phyloP scores from a whole-genome alignment of 1,140 invertebrate species.

The Coptotermes formosanus region DNA sequence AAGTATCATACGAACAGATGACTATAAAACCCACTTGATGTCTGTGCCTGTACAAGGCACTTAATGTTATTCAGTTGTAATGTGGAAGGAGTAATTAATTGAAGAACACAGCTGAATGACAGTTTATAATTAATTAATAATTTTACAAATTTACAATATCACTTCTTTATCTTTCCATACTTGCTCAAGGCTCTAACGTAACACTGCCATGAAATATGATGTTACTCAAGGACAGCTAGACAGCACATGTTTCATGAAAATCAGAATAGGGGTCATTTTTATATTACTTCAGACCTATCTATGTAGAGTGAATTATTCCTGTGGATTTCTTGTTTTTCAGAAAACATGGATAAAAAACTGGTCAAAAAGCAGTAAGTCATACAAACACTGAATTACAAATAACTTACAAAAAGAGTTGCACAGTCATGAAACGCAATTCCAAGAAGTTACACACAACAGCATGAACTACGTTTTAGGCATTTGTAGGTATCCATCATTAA shows the following conservation, averaged over 20 bases:
- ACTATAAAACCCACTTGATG: too few relatives aligned
- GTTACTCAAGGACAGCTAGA: neutral
- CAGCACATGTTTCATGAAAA: neutral
- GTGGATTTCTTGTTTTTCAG: neutral
- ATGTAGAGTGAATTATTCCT: neutral
- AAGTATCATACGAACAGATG: too few relatives aligned
- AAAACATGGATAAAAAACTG: neutral
- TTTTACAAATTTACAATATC: constrained; percentile 14
- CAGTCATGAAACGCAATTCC: neutral
- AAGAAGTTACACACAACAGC: neutral
- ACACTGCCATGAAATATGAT: neutral
- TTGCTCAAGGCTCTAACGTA: neutral
- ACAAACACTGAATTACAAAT: neutral
- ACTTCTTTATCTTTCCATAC: constrained; percentile 1
- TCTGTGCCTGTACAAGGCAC: too few relatives aligned
- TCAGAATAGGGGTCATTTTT: neutral
- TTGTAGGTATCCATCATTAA: neutral
- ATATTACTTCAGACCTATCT: neutral
- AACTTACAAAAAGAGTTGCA: neutral
- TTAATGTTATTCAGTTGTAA: too few relatives aligned
- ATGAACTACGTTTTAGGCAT: neutral
- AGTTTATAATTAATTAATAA: neutral
- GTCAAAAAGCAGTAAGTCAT: neutral
- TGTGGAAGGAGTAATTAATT: neutral
- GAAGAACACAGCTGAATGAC: neutral